Conservation (phyloP, 2,888 invertebrate species). For the Hylaea fasciaria region DNA sequence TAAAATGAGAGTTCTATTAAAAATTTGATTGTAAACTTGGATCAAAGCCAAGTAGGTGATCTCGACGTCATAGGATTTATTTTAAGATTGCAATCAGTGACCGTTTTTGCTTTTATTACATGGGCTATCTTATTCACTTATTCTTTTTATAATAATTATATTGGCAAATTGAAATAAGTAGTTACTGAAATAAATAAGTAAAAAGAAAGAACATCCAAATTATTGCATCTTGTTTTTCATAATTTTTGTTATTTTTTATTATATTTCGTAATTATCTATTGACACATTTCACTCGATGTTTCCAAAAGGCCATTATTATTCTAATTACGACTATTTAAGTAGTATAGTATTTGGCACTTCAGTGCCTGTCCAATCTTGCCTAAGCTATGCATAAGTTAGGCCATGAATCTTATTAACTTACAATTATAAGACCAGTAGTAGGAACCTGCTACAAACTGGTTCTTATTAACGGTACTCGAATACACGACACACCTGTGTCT, state of each 20-base stretch:
- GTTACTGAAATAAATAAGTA: too few species aligned
- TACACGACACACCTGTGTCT: conserved; percentile 33
- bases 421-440: conserved; percentile 23
- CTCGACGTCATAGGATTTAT: conserved; percentile 16
- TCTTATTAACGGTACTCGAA: conserved; percentile 22
- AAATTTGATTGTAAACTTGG: conserved; percentile 28
- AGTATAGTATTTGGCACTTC: too few species aligned
- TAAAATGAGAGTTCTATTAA: conserved; percentile 16
- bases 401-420: conserved; percentile 28
- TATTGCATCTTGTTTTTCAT: too few species aligned
- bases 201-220: too few species aligned
- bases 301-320: too few species aligned
- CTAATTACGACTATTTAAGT: too few species aligned
- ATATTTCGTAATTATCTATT: too few species aligned
- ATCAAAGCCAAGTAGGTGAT: conserved; percentile 34
- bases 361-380: background rate
- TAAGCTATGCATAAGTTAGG: background rate
- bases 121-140: too few species aligned
- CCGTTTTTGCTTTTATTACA: background rate
- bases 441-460: conserved; percentile 18
- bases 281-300: too few species aligned
- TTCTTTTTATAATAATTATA: too few species aligned
- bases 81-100: conserved; percentile 11
- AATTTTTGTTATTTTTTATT: too few species aligned
- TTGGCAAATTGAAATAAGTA: too few species aligned